Evolutionary conservation across 2,113 vertebrate genomes (phyloP), one percentile per base, ranked within the genome.

Genomic region (Centropristis striata): DNA sequence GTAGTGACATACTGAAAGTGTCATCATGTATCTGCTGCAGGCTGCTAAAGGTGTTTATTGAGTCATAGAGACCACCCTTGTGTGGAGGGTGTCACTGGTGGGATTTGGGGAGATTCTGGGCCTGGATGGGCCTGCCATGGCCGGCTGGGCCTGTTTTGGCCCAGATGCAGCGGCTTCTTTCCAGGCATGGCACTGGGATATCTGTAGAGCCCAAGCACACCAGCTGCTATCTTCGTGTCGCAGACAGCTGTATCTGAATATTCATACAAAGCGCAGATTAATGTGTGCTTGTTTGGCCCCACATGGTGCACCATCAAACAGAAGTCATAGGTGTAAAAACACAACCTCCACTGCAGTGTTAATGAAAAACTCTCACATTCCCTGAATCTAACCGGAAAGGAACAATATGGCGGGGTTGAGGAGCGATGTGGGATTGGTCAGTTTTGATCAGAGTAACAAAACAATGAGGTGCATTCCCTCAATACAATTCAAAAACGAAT

Each of bases 201-300:
- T 92, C 86, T 89, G 87, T 66, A 69, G 75, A 88, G 81, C 84
- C 84, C 74, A 63, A 86, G 54, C 66, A 23, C 78, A 89, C 89
- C 93, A 92, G 89, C 93, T 93, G 92, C 88, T 94, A 92, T 94
- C 91, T 91, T 66, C 53, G 39, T 86, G 82, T 88, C 75, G 60
- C 91, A 94, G 93, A 91, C 93, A 93, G 91, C 91, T 93, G 88
- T 81, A 82, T 85, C 76, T 95, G 91, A 95, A 95, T 94, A 94
- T 94, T 94, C 91, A 94, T 93, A 88, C 78, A 88, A 90, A 90
- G 70, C 58, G 41, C 70, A 91, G 87, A 92, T 92, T 89, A 92
- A 91, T 82, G 88, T 81, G 73, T 89, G 86, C 87, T 93, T 92
- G 86, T 93, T 83, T 89, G 87, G 87, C 73, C 81, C 71, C 80